These are phyloP conservation scores for Oreochromis tanganicae DNA, from an alignment of 2,113 vertebrate species.

Conservation along the genomic window DNA sequence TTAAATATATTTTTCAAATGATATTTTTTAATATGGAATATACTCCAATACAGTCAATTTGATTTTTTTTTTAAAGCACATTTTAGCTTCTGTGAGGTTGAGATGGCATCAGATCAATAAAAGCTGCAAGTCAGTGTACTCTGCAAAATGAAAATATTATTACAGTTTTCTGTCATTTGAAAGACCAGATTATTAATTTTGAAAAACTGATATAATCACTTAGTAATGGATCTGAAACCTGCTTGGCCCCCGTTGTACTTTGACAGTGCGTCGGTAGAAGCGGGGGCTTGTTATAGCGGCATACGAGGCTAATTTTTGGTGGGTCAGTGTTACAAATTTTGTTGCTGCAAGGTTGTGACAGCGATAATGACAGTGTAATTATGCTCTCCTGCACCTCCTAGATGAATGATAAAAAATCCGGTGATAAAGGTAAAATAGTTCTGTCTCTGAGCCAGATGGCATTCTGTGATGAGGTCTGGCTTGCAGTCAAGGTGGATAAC, in stretches of 20 bases:
- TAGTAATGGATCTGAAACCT: not conserved
- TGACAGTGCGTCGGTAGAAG: not conserved
- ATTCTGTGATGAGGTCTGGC: constrained; percentile 46
- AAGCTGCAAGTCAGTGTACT: not conserved
- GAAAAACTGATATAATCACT: not conserved
- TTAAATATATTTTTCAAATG: not conserved
- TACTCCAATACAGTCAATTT: not conserved
- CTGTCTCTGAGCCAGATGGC: constrained; percentile 41
- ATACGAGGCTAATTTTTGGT: not conserved
- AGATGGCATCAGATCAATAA: not conserved
- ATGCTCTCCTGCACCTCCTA: constrained; percentile 20
- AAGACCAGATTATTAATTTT: not conserved
- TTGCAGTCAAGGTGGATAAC: constrained; percentile 51
- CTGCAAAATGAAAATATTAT: not conserved
- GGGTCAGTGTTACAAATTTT: constrained; percentile 29
- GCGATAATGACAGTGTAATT: constrained; percentile 33
- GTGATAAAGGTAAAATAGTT: constrained; percentile 46
- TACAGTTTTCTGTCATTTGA: not conserved
- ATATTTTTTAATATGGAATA: not conserved
- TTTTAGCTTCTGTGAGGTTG: not conserved
- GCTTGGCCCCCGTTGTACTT: not conserved
- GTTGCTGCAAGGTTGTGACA: constrained; percentile 34
- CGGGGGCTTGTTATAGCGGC: not conserved
- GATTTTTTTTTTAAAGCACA: not conserved
- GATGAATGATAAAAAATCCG: constrained; percentile 32